Evolutionary conservation across 2,113 vertebrate genomes (phyloP), one percentile per base, ranked within the genome.

Genomic region (Tyrannus savana): DNA sequence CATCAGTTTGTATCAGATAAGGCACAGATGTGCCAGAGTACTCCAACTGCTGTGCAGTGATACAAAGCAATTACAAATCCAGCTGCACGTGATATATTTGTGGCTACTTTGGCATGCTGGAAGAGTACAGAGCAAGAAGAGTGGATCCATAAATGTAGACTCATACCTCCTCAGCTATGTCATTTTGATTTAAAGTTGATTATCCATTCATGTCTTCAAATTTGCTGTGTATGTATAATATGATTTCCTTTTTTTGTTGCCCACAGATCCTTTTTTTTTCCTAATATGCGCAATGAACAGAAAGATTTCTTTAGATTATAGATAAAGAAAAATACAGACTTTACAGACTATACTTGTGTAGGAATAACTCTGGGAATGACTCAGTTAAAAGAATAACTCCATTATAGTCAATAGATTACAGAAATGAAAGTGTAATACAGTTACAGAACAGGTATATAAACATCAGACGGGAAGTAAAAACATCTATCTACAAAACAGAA

Each of bases 381-480:
- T 84, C 25, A 14, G 64, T 77, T 83, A 69, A 84, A 86, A 72
- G 16, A 84, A 52, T 84, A 84, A 73, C 33, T 76, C 46, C 33
- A 56, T 68, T 67, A 69, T 82, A 91, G 28, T 89, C 71, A 85
- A 83, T 50, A 35, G 78, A 93, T 95, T 89, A 79, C 30, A 79
- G 49, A 42, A 84, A 72, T 84, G 59, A 56, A 94, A 42, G 9
- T 42, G 8, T 53, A 87, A 93, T 59, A 66, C 49, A 41, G 53
- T 49, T 86, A 69, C 72, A 92, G 46, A 87, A 88, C 25, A 86
- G 33, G 46, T 82, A 91, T 17, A 84, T 93, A 93, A 93, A 78
- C 30, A 76, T 82, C 66, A 92, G 7, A 21, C 58, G 50, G n/a
- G 67, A 87, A 91, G 86, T 64, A 79, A 83, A 95, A 92, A 50